Evolutionary conservation across 2,888 invertebrate genomes (phyloP).

Genomic region (Ophion ellenae): DNA sequence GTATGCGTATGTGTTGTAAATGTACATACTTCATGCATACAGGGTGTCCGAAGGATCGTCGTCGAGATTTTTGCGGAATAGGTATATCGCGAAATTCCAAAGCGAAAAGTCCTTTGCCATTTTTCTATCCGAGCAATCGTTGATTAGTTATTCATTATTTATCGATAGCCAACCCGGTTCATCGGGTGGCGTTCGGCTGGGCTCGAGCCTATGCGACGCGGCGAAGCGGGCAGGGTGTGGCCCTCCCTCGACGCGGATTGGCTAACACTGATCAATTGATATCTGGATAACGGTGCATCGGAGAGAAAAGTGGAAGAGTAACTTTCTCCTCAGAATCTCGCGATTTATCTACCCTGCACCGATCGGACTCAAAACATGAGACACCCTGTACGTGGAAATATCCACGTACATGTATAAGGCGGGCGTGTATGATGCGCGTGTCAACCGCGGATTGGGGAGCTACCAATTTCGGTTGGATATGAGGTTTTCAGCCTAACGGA

Average conservation of each 20-base stretch:
- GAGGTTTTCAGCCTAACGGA: slow-evolving; percentile 33
- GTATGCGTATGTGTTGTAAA: slow-evolving; percentile 7
- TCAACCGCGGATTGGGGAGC: slow-evolving; percentile 48
- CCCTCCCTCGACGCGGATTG: neutral
- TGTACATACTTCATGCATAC: neutral
- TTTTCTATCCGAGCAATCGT: neutral
- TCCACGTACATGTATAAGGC: neutral
- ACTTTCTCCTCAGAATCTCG: neutral
- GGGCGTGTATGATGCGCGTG: slow-evolving; percentile 33
- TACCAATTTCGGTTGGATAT: slow-evolving; percentile 54
- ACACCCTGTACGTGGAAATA: slow-evolving; percentile 8
- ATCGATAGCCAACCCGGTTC: neutral
- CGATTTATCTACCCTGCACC: neutral
- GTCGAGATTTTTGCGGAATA: neutral
- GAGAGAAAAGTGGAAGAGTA: too few relatives aligned
- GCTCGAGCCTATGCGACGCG: neutral
- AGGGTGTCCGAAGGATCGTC: neutral
- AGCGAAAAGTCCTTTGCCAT: neutral
- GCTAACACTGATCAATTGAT: neutral
- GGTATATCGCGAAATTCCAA: neutral
- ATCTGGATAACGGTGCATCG: neutral
- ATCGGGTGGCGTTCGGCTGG: neutral
- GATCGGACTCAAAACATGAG: neutral
- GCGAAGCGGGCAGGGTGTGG: neutral
- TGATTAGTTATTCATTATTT: neutral